Percentiles rank a stretch among this genome's conserved stretches.
These are phyloP conservation scores for Gymnogyps californianus DNA, from an alignment of 2,113 vertebrate genomes.

Conservation along the genomic window DNA sequence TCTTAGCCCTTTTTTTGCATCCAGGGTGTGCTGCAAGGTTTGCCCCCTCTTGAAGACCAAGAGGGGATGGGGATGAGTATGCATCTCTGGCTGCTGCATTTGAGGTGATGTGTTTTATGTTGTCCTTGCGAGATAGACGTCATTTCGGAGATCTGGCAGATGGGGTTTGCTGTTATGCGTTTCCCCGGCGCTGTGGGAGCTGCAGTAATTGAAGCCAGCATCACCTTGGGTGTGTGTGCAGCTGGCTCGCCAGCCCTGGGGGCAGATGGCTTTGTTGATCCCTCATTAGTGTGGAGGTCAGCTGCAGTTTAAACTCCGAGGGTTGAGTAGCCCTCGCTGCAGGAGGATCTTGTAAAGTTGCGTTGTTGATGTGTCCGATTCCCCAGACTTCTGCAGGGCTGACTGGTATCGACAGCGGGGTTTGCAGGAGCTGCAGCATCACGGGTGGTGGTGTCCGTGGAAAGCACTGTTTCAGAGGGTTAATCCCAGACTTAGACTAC, in stretches of 20 bases:
- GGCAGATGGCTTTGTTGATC: conserved; percentile 11
- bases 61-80: neutral
- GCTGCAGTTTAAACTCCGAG: neutral
- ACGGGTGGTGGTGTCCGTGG: neutral
- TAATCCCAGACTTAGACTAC: neutral
- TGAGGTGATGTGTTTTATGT: neutral
- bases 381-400: neutral
- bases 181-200: neutral
- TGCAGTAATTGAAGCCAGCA: neutral
- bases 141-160: neutral
- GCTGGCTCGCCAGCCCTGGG: neutral
- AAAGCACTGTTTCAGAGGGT: neutral
- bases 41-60: neutral
- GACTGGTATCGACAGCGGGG: fast-evolving
- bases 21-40: neutral
- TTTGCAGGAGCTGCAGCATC: neutral
- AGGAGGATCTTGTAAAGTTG: neutral
- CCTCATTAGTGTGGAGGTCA: neutral
- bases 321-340: neutral
- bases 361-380: fast-evolving
- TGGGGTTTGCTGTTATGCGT: neutral
- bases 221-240: neutral
- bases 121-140: neutral
- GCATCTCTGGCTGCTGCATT: neutral
- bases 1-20: neutral